A percentile compares a stretch with the other conserved stretches of the same genome.
Conservation (phyloP, 2,888 invertebrate species). For the Drosophila nr. fundita region DNA sequence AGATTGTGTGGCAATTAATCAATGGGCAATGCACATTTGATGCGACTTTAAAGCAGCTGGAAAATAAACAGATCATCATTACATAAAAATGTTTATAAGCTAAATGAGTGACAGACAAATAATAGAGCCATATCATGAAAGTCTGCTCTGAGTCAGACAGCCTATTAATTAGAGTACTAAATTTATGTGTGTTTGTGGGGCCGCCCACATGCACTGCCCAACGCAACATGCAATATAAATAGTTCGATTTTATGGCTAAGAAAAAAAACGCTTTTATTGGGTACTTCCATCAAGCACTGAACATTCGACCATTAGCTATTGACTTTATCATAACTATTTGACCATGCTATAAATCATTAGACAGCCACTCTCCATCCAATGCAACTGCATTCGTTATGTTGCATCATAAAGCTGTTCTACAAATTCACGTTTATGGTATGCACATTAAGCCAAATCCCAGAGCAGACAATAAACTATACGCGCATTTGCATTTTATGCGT, state of each 20-base stretch:
- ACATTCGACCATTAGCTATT: constrained; percentile 5
- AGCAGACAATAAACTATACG: constrained; percentile 23
- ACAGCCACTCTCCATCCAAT: constrained; percentile 6
- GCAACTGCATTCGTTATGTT: constrained; percentile 23
- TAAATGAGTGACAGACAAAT: constrained; percentile 2
- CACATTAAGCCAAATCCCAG: constrained; percentile 20
- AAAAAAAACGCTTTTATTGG: neutral
- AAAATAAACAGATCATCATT: neutral
- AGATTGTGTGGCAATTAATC: constrained; percentile 50
- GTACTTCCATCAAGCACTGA: neutral
- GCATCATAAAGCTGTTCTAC: constrained; percentile 20
- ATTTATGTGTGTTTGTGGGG: neutral
- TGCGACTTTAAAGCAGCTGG: neutral
- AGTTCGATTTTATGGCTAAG: neutral
- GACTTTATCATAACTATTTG: constrained; percentile 1
- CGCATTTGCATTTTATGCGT: constrained; percentile 52
- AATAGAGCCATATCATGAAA: neutral
- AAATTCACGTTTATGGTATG: constrained; percentile 4
- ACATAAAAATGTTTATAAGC: neutral
- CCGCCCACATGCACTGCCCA: neutral
- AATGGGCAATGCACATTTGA: neutral
- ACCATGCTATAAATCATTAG: constrained; percentile 35
- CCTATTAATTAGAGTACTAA: neutral
- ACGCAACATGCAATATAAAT: neutral
- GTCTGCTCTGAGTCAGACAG: neutral